Evolutionary conservation across 1,140 invertebrate genomes (phyloP).

Genomic region (Myzus persicae): DNA sequence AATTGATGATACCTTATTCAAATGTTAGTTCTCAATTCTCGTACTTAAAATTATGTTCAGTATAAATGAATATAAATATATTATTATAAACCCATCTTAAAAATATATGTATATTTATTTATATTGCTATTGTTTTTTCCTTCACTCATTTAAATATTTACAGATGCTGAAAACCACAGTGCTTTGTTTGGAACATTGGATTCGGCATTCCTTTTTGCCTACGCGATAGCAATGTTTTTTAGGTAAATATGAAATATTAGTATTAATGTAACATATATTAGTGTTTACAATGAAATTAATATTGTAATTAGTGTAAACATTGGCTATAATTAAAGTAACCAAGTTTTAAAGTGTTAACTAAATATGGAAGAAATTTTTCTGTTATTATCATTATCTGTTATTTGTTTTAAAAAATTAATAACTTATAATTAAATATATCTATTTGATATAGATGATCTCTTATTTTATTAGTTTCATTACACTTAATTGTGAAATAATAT

Average conservation of each 20-base stretch:
- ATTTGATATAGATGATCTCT: neutral
- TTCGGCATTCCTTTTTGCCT: slow-evolving; percentile 90
- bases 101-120: too few relatives aligned
- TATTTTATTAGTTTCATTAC: neutral
- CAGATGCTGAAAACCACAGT: slow-evolving; percentile 80
- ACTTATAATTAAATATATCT: neutral
- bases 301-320: neutral
- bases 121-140: too few relatives aligned
- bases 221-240: slow-evolving; percentile 93
- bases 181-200: slow-evolving; percentile 88
- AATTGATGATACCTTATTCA: neutral
- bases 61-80: neutral
- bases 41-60: neutral
- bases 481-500: neutral
- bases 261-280: too few relatives aligned
- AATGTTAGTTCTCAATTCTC: neutral
- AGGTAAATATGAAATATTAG: slow-evolving; percentile 67
- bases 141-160: slow-evolving; percentile 62
- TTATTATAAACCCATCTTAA: too few relatives aligned
- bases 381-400: neutral
- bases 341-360: neutral
- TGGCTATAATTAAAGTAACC: neutral
- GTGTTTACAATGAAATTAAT: neutral
- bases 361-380: too few relatives aligned
- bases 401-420: neutral